Conservation (phyloP, 1,140 invertebrate species). For the Lasioglossum albipes region DNA sequence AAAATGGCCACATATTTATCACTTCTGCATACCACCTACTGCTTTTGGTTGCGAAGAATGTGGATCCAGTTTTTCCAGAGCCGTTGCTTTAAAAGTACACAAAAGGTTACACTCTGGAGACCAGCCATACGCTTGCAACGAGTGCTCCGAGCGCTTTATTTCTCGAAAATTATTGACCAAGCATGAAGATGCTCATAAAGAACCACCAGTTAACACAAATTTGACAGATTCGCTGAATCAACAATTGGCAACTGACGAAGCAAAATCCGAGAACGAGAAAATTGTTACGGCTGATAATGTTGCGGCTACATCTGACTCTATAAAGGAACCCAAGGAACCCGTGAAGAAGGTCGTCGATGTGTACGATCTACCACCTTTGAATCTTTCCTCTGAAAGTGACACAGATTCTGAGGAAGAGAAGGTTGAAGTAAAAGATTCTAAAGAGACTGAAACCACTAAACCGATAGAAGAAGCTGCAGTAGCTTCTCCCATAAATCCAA, state of each 20-base stretch:
- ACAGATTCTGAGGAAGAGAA: constrained; percentile 82
- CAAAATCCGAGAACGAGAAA: constrained; percentile 22
- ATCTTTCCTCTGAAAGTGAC: constrained; percentile 89
- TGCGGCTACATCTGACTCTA: background rate
- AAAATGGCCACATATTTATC: constrained; percentile 94
- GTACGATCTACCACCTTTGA: constrained; percentile 88
- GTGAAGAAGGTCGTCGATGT: constrained; percentile 81
- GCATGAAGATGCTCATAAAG: constrained; percentile 83
- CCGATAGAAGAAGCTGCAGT: constrained; percentile 18
- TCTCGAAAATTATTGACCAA: constrained; percentile 88
- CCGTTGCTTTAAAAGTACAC: constrained; percentile 90
- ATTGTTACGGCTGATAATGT: background rate
- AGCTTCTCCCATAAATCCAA: background rate
- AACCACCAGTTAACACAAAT: constrained; percentile 62
- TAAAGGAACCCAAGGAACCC: constrained; percentile 62
- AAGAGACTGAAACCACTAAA: constrained; percentile 19
- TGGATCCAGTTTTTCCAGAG: constrained; percentile 85
- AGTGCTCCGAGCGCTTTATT: constrained; percentile 89
- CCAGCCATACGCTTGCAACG: constrained; percentile 85
- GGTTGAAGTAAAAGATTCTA: constrained; percentile 32
- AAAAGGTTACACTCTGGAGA: constrained; percentile 88
- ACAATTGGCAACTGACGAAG: background rate
- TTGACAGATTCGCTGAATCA: background rate
- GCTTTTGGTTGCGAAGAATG: constrained; percentile 91
- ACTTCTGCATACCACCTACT: constrained; percentile 90